Evolutionary conservation across 1,140 invertebrate species (phyloP), one percentile per base, ranked within the genome.

Genomic region (Ostrea denselamellosa): DNA sequence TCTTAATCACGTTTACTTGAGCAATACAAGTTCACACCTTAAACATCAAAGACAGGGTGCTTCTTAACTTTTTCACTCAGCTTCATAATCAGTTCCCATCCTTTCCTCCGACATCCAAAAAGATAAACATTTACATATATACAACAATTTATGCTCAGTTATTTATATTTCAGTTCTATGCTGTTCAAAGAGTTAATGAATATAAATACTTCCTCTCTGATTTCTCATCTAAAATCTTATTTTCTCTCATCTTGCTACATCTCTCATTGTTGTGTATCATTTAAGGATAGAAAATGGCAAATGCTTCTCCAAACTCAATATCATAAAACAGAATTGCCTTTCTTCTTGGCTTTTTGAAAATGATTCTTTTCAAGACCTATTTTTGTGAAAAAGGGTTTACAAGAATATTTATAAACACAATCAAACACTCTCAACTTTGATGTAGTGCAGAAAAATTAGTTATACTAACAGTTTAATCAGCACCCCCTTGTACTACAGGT

Each of bases 401-500:
- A 34, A 34, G 68, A 25, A 77, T 77, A 77, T 77, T 77, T 77
- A 77, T 12, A 77, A 77, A 77, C 68, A 77, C 68, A 77, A 77
- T 77, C 68, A 77, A 77, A 77, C 68, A 34, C 28, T 28, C 22
- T 28, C 28, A 12, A 77, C 68, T 77, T 77, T 77, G 68, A 77
- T 77, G 25, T 77, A 77, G 68, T 77, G 68, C 68, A 77, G 68
- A 77, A 77, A 77, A 77, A 77, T 77, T 77, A 77, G 68, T 34
- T 77, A 28, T 77, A 77, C 25, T 77, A 77, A 77, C 68, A 77
- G 28, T 77, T 25, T 77, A 77, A 77, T 77, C 68, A 77, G 25
- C 12, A 28, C 68, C 34, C 25, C 25, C 68, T 77, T 34, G 68
- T 34, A 77, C 68, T 34, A 77, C 68, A 77, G 68, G 68, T 77